Base-by-base conservation (phyloP, 2,888 invertebrate species). In the Endomychus coccineus region DNA sequence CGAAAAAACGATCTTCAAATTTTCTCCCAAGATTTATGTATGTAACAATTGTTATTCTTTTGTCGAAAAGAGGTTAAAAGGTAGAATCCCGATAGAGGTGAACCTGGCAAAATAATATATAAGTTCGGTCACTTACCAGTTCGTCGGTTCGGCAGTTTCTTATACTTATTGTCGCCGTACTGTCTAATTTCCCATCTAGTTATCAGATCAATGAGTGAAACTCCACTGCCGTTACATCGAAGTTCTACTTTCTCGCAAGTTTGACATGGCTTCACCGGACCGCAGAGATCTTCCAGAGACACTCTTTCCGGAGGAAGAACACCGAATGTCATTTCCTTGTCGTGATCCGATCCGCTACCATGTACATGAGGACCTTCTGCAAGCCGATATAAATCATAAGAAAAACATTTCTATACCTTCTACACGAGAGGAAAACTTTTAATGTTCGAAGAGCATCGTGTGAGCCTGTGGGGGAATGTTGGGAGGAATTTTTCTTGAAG, bases 271-370 rank as follows among this genome's bases (percentile, higher is more conserved):
- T 69, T 64, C 16, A 70, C 71, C 1, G 76, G 71, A 2, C 73
- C 73, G 51, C 83, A 83, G 9, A 80, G 64, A 49, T 76, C 74
- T 30, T 76, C 74, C 39, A 71, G 59, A 37, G 73, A 71, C 16
- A 72, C 68, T 46, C 70, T 69, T 35, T 71, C 71, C 1, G 81
- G 80, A n/a, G 78, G 74, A 28, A 67, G 65, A 38, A 73, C 69
- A 2, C 80, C 81, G 51, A 74, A 78, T 13, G 73, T 42, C 2
- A 44, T 48, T 11, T 50, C 54, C 31, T 50, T 55, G 7, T 40
- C 32, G 6, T 16, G 7, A 5, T 22, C 17, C 6, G 38, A 34
- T 34, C 34, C 16, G 7, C 28, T 34, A 4, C 14, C 22, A 17
- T 29, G 24, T 28, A 28, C 28, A 2, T 17, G 28, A 17, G 27